Evolutionary conservation across 2,113 vertebrate species (phyloP).

Genomic region (Baryphthengus martii): DNA sequence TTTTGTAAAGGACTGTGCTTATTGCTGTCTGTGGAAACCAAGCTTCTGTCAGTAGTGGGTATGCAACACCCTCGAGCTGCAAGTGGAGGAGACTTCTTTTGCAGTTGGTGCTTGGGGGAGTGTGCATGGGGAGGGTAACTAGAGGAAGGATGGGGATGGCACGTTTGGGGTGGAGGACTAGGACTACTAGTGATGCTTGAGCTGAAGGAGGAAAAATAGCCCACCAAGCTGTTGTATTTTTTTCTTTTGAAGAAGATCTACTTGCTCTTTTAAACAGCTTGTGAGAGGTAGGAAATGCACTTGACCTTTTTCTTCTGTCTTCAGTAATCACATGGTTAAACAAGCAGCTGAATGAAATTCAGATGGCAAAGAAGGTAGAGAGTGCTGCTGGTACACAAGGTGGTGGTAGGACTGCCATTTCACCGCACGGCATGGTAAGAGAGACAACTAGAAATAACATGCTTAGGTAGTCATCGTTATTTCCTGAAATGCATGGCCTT

Average conservation of each 20-base stretch:
- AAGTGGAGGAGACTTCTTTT: background rate
- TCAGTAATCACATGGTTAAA: slow-evolving; percentile 94
- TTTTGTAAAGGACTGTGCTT: background rate
- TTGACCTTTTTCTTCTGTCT: background rate
- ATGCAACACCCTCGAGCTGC: background rate
- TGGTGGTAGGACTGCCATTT: slow-evolving; percentile 63
- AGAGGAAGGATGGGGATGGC: background rate
- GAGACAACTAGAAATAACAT: background rate
- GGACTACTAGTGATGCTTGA: background rate
- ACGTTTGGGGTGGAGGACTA: rapidly evolving
- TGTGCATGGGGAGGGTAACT: rapidly evolving
- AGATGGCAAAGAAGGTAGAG: slow-evolving; percentile 76
- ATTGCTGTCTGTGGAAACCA: rapidly evolving
- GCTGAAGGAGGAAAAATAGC: background rate
- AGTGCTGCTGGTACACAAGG: slow-evolving; percentile 48
- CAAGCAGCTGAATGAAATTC: slow-evolving; percentile 92
- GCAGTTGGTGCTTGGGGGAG: background rate
- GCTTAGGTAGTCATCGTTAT: too few relatives aligned
- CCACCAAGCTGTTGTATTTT: background rate
- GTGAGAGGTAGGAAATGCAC: background rate
- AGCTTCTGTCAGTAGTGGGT: background rate
- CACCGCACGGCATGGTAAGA: slow-evolving; percentile 72
- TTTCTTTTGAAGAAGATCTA: background rate
- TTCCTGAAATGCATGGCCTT: background rate
- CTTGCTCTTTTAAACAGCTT: background rate